Conservation (phyloP, 2,113 vertebrate species). For the Passer domesticus region DNA sequence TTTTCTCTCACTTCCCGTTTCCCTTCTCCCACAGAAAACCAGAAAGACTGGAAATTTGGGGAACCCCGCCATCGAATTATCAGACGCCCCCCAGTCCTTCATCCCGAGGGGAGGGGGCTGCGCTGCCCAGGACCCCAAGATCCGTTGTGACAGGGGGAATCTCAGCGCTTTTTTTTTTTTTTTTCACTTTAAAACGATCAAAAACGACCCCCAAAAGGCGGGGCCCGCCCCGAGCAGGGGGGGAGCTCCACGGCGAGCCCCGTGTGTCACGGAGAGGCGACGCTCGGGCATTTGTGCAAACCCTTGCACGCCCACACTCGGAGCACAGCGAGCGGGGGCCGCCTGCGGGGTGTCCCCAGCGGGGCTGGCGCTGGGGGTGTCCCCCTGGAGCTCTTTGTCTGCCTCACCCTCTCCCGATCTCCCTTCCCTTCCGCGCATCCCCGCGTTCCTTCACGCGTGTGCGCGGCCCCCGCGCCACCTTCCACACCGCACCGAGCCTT, state of each 20-base stretch:
- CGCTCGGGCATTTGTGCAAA: accelerated
- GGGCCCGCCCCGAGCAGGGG: accelerated
- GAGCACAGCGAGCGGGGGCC: accelerated
- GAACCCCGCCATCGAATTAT: neutral
- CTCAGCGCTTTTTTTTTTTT: accelerated
- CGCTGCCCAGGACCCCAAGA: neutral
- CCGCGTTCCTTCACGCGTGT: neutral
- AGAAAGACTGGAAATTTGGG: neutral
- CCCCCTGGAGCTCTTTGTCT: neutral
- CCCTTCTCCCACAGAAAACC: neutral
- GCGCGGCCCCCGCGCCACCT: accelerated
- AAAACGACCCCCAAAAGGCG: neutral
- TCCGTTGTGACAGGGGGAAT: neutral
- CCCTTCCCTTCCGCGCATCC: neutral
- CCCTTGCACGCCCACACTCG: accelerated
- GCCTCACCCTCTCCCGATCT: neutral
- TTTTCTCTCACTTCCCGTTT: neutral
- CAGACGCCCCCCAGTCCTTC: neutral
- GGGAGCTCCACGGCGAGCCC: accelerated
- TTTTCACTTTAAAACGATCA: neutral
- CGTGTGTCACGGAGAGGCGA: neutral
- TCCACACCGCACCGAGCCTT: neutral
- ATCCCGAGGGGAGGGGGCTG: neutral
- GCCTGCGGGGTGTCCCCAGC: neutral
- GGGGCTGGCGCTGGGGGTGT: neutral